Evolutionary conservation across 2,113 vertebrate species (phyloP).

Genomic region (Gallinago jamesoni): DNA sequence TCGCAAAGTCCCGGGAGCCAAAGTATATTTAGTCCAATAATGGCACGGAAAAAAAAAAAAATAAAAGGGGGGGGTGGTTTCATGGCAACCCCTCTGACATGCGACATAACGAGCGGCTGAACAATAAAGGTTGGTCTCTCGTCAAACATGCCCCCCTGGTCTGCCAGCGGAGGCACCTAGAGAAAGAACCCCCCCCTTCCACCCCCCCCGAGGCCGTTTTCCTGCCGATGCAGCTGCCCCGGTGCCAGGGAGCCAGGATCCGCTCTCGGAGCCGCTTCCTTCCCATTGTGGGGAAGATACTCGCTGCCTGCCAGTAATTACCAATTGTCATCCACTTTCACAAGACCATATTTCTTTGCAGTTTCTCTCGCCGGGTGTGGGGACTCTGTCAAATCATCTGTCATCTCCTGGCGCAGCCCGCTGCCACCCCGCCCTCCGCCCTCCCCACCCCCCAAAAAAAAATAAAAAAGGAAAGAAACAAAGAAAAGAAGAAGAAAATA

Average conservation of each 20-base stretch:
- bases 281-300: conserved; percentile 29
- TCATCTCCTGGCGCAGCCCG: conserved; percentile 5
- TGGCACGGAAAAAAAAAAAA: not conserved
- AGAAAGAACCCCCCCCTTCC: not conserved
- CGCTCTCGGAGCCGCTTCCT: not conserved
- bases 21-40: conserved; percentile 32
- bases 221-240: not conserved
- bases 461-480: too few species aligned
- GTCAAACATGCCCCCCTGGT: not conserved
- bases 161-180: not conserved
- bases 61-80: conserved; percentile 2
- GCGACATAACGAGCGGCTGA: not conserved
- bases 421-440: not conserved
- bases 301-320: conserved; percentile 71
- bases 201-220: not conserved
- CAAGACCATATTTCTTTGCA: conserved; percentile 67
- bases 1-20: not conserved
- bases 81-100: not conserved
- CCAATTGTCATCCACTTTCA: conserved; percentile 69
- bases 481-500: not conserved
- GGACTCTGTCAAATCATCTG: conserved; percentile 57
- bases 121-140: conserved; percentile 11
- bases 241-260: not conserved
- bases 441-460: too few species aligned
- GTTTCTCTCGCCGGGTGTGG: conserved; percentile 51